Base-by-base conservation (phyloP, 1,140 invertebrate genomes). In the Drosophila pruinosa region DNA sequence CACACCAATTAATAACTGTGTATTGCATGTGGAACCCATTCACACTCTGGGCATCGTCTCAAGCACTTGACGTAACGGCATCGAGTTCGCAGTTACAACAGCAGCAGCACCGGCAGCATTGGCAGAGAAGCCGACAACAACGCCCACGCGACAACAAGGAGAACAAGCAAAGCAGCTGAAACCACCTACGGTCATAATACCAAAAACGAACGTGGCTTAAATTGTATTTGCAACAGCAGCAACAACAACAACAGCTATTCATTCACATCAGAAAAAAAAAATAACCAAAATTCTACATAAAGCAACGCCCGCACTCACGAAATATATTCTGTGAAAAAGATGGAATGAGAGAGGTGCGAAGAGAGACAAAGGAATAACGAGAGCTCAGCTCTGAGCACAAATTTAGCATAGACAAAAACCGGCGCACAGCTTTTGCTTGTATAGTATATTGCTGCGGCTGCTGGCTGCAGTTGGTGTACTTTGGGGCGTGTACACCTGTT, bases 221-320 rank as follows among this genome's bases (percentile, higher is more conserved):
- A 53, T 50, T 64, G 52, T 72, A 54, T 61, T 52, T 41, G 64
- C 68, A 57, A 28, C 36, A 72, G n/a, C 26, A 69, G 56, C 64
- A 61, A 47, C 14, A 39, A 21, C 34, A 75, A 34, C 22, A 47
- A 59, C 38, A 59, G 7, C 2, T n/a, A n/a, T n/a, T n/a, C n/a
- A n/a, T n/a, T n/a, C n/a, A n/a, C 19, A 1, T 7, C n/a, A 26
- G n/a, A 19, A 53, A 52, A 53, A 28, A 78, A 52, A 14, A 70
- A 14, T 6, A 63, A 52, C 22, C 54, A 58, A 77, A 68, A 86
- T 86, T 85, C 81, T 86, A 75, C 81, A 69, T 88, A 81, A 86
- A 86, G 52, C 68, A 57, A 71, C 72, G 65, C 64, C 65, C 71
- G 71, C 75, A 65, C 65, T 62, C 69, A 67, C 38, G 17, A 85